Percentiles rank a stretch among this genome's conserved stretches.
phyloP scores from a whole-genome alignment of 2,113 vertebrate genomes.

The Pomatorhinus ruficollis region DNA sequence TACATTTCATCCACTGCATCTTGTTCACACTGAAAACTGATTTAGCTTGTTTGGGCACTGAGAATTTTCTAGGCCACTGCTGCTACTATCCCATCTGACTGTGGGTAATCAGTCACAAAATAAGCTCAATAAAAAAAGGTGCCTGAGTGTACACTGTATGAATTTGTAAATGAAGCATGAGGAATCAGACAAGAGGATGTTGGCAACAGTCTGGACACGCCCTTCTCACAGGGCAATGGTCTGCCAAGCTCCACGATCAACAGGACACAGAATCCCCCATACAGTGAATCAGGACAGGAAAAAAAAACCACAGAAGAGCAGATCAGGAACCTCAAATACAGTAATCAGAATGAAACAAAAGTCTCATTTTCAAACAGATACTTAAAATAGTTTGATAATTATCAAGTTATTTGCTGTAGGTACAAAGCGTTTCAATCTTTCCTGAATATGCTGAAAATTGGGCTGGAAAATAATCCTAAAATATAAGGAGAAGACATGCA shows the following conservation, averaged over 20 bases:
- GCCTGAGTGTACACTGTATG: not conserved
- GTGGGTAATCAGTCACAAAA: not conserved
- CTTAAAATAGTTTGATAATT: not conserved
- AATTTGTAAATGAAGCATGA: not conserved
- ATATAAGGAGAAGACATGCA: not conserved
- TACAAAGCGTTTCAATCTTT: not conserved
- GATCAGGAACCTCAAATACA: not conserved
- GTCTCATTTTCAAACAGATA: not conserved
- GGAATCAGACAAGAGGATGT: not conserved
- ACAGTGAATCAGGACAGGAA: not conserved
- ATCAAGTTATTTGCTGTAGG: not conserved
- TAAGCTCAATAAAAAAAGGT: rapidly evolving
- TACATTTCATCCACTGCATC: not conserved
- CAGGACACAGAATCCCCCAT: not conserved
- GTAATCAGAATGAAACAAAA: not conserved
- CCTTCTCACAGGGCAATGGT: not conserved
- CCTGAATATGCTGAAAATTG: not conserved
- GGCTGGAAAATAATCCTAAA: not conserved
- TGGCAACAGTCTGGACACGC: not conserved
- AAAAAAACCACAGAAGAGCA: not conserved
- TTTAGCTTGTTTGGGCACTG: not conserved
- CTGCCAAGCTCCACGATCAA: rapidly evolving
- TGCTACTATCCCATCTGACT: not conserved
- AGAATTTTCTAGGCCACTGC: not conserved
- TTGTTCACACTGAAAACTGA: not conserved